Base-by-base conservation (phyloP, 2,888 invertebrate species). In the Epsilonema sp. region DNA sequence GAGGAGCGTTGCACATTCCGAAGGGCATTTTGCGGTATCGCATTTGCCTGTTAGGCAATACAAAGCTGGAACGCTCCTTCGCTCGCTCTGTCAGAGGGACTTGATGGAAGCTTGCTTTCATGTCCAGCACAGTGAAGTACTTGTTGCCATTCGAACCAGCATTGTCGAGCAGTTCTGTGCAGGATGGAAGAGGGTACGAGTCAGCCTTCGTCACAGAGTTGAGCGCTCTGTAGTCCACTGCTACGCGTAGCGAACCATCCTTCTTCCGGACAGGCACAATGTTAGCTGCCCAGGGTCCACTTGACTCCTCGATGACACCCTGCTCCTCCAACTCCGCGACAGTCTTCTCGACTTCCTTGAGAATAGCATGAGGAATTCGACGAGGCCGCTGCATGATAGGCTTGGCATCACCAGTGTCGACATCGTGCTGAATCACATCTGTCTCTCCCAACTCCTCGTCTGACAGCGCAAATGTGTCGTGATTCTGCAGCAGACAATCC, bases 21-120 rank as follows among this genome's bases (percentile, higher is more conserved):
- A 52, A 55, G 1, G 48, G 45, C 44, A 55, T 45, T 8, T 46
- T 26, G 8, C 46, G 49, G 43, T 46, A 55, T 31, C 54, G 45
- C 22, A 42, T 55, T 24, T 49, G 48, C 1, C 54, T 49, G 16
- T 20, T 11, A 13, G 43, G 37, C 2, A 49, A 48, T 3, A 31
- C 31, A 25, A 54, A 52, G 19, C 50, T 49, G 26, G 53, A 46
- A 20, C 54, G 47, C 13, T 39, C 31, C 23, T 48, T 49, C 22
- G 46, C 49, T n/a, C 43, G 23, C 43, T 49, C 47, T 13, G 24
- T 21, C 2, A 54, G 37, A 25, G 40, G 41, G 1, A 50, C 19
- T 19, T 38, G 22, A 38, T 39, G 40, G 50, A 51, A 50, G 8
- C 37, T 50, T 3, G 22, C n/a, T 19, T 24, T 31, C 38, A 23